These are phyloP conservation scores for Eilema sororculum DNA, from an alignment of 2,888 invertebrate species.

Conservation along the genomic window DNA sequence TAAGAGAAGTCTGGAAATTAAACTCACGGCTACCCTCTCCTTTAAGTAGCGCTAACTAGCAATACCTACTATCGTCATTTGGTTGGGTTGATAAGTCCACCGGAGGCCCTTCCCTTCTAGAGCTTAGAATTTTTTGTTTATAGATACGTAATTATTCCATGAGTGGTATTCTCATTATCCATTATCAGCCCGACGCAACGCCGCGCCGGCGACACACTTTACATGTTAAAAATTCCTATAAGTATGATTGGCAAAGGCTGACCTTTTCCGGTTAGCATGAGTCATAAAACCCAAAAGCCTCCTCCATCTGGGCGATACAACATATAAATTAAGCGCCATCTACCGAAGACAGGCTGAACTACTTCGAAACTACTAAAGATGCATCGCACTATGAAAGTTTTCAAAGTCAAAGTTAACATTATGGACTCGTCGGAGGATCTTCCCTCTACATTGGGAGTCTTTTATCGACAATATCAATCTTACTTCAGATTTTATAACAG, in stretches of 20 bases:
- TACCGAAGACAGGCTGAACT: background rate
- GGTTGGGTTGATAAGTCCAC: too few species aligned
- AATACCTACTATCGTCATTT: too few species aligned
- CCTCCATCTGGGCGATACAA: background rate
- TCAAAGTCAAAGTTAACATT: background rate
- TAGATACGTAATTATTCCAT: background rate
- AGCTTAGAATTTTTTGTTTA: background rate
- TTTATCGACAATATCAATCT: background rate
- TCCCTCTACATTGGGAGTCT: background rate
- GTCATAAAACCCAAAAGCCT: background rate
- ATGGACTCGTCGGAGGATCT: background rate
- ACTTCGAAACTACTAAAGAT: background rate
- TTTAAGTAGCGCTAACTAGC: too few species aligned
- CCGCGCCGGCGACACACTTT: background rate
- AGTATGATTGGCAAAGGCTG: background rate
- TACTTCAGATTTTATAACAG: background rate
- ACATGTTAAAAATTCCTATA: background rate
- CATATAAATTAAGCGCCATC: background rate
- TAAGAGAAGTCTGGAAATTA: background rate
- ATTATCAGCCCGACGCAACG: too few species aligned
- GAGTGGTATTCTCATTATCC: background rate
- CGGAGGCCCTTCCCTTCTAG: background rate
- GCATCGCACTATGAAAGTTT: background rate
- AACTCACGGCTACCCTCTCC: background rate
- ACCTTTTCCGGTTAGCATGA: background rate